Base-by-base conservation (phyloP, 2,888 invertebrate species). In the Trichopoda pennipes region DNA sequence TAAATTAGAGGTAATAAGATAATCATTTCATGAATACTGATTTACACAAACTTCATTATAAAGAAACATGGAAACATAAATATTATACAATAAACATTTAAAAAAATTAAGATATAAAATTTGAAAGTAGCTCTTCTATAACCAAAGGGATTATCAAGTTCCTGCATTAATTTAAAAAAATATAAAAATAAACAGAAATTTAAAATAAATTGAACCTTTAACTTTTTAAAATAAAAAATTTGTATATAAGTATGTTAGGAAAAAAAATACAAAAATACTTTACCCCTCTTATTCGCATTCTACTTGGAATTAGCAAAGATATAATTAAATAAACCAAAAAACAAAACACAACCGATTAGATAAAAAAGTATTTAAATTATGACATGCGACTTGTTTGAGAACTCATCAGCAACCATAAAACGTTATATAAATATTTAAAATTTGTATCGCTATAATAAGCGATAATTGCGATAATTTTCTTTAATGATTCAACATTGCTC, bases 361-460 rank as follows among this genome's bases (percentile, higher is more conserved):
- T 76, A 76, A 66, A 3, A 56, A 44, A 2, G 38, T 51, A 44
- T 60, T 58, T 44, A 32, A 51, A 76, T 60, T 68, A 60, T 76
- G 21, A 76, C 12, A 60, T 42, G 44, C 19, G 44, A 60, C 53
- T 53, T 51, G 60, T 60, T 60, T 14, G n/a, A 76, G 28, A 58
- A 56, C 42, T 66, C 56, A 66, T 47, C 51, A 56, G 9, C 49
- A 49, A 38, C 44, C 19, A 38, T 3, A 51, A 60, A 19, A 44
- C 14, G 0, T 68, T 68, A 17, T 60, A 28, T 16, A 16, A 66
- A 60, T 60, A 60, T 76, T 76, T 56, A 19, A 56, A 47, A 23
- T 72, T n/a, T 51, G 9, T 28, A 14, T 2, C 10, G 2, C 28
- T 53, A 9, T 28, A 32, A n/a, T 32, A 42, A 60, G 60, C 58